These are phyloP conservation scores for Coecobrya sp. DNA, from an alignment of 2,888 invertebrate genomes.

Conservation along the genomic window DNA sequence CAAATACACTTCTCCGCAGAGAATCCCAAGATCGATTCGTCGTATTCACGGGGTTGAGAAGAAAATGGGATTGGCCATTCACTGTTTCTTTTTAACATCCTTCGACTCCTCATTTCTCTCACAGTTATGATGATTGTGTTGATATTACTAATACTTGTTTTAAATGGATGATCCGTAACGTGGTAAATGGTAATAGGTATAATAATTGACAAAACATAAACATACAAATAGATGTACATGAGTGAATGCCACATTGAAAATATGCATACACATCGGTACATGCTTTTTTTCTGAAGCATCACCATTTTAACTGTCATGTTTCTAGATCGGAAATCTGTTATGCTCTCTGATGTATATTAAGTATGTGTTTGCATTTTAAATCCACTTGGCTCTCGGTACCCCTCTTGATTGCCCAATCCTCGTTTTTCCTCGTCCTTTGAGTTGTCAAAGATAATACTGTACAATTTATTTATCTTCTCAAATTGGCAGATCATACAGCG, in stretches of 20 bases:
- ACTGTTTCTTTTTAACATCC: slow-evolving; percentile 53
- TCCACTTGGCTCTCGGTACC: slow-evolving; percentile 11
- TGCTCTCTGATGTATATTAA: slow-evolving; percentile 33
- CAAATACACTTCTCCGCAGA: slow-evolving; percentile 24
- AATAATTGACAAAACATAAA: slow-evolving; percentile 77
- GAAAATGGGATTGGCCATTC: slow-evolving; percentile 75
- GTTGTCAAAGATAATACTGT: slow-evolving; percentile 78
- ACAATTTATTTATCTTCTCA: slow-evolving; percentile 77
- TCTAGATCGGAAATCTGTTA: slow-evolving; percentile 56
- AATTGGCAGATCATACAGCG: slow-evolving; percentile 74
- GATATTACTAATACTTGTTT: slow-evolving; percentile 72
- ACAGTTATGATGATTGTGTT: slow-evolving; percentile 64
- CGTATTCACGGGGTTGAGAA: slow-evolving; percentile 42
- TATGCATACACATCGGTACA: slow-evolving; percentile 6
- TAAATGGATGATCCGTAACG: slow-evolving; percentile 76
- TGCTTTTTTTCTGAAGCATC: slow-evolving; percentile 7
- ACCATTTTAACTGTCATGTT: slow-evolving; percentile 70
- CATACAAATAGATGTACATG: slow-evolving; percentile 65
- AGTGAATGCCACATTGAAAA: not conserved
- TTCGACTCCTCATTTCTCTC: slow-evolving; percentile 59
- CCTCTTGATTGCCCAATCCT: slow-evolving; percentile 75
- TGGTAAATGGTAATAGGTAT: slow-evolving; percentile 64
- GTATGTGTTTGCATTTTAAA: slow-evolving; percentile 43
- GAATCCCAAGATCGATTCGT: slow-evolving; percentile 52
- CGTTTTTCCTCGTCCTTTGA: slow-evolving; percentile 70